Evolutionary conservation across 2,113 vertebrate genomes (phyloP).

Genomic region (Crotalus horridus): DNA sequence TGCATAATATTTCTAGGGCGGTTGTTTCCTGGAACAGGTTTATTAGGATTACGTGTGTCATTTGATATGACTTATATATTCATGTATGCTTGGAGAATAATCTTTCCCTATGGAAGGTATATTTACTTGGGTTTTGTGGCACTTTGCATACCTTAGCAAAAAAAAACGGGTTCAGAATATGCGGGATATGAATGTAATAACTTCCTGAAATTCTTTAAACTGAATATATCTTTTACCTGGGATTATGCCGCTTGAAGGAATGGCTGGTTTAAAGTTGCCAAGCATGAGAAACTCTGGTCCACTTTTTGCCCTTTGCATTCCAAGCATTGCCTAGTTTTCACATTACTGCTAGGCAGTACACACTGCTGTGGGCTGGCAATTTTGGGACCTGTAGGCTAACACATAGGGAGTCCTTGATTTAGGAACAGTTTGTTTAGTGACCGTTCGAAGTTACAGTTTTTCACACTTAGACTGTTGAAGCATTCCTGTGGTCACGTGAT

Average conservation of each 20-base stretch:
- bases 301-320: neutral
- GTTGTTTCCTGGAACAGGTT: neutral
- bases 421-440: too few species aligned
- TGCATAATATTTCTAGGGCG: neutral
- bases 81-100: neutral
- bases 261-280: neutral
- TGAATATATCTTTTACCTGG: neutral
- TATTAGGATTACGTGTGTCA: neutral
- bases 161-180: neutral
- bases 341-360: neutral
- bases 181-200: neutral
- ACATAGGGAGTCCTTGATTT: neutral
- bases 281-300: neutral
- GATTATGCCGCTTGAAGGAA: neutral
- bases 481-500: too few species aligned
- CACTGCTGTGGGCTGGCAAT: neutral
- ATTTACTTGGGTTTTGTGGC: neutral
- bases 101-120: neutral
- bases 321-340: neutral
- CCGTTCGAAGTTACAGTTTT: too few species aligned
- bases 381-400: neutral
- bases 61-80: slow-evolving; percentile 3
- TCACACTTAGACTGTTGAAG: too few species aligned
- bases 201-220: neutral
- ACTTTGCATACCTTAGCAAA: neutral